A percentile compares a stretch with the other conserved stretches of the same genome.
Evolutionary conservation across 2,888 invertebrate genomes (phyloP).

Genomic region (Calameuta filiformis): DNA sequence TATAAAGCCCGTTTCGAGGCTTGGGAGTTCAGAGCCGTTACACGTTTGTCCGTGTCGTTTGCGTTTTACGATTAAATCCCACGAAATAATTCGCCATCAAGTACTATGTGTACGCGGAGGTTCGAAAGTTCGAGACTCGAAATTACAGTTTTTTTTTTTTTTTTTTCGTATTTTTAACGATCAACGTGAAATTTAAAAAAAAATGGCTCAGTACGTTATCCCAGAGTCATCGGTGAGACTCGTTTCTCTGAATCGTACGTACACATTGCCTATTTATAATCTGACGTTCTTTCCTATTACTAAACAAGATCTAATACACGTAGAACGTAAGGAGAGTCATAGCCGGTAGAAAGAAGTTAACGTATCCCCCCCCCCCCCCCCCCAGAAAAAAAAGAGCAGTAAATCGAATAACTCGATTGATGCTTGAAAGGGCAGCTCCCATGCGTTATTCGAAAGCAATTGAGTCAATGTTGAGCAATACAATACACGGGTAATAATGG

Average conservation of each 20-base stretch:
- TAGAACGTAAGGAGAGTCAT: slow-evolving; percentile 37
- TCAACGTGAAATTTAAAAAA: background rate
- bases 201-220: background rate
- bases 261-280: background rate
- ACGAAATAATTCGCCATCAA: slow-evolving; percentile 7
- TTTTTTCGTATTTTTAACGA: background rate
- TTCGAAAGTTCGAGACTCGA: background rate
- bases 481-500: slow-evolving; percentile 66
- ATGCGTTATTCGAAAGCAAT: slow-evolving; percentile 65
- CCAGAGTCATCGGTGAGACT: background rate
- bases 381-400: slow-evolving; percentile 58
- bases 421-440: slow-evolving; percentile 42
- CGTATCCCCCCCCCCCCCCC: slow-evolving; percentile 9
- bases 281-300: background rate
- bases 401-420: slow-evolving; percentile 64
- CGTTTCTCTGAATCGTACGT: background rate
- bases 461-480: slow-evolving; percentile 65
- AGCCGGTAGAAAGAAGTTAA: slow-evolving; percentile 13
- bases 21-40: background rate
- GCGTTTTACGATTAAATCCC: slow-evolving; percentile 62
- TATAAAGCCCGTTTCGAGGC: slow-evolving; percentile 27
- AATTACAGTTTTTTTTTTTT: background rate
- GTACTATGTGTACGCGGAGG: background rate
- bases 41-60: slow-evolving; percentile 25
- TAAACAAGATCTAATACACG: background rate